Percentiles rank a stretch among this genome's conserved stretches.
phyloP scores from a whole-genome alignment of 2,113 vertebrate species.

The Psittacara wagleri region DNA sequence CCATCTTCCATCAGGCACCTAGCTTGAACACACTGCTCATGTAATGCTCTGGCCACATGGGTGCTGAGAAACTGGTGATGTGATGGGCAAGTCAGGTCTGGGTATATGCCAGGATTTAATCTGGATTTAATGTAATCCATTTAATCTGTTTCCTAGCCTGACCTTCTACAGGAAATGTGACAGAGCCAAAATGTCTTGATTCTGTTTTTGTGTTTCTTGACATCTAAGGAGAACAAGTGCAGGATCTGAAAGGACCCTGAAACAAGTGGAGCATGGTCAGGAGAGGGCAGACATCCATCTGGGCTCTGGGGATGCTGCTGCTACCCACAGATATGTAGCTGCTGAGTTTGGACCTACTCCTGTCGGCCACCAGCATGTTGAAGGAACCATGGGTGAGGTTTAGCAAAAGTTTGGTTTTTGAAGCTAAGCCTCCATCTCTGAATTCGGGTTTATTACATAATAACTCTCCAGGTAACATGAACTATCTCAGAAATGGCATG shows the following conservation, averaged over 20 bases:
- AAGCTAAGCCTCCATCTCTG: background rate
- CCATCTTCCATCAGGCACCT: background rate
- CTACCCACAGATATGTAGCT: background rate
- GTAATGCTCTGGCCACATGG: background rate
- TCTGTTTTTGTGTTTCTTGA: conserved; percentile 10
- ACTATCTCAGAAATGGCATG: background rate
- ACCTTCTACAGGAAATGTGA: conserved; percentile 47
- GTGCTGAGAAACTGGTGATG: background rate
- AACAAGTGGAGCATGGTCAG: background rate
- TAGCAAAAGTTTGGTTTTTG: background rate
- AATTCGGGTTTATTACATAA: background rate
- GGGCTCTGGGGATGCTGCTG: background rate
- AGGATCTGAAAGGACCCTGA: background rate
- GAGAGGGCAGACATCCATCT: background rate
- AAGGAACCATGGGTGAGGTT: background rate
- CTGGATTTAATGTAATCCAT: conserved; percentile 53
- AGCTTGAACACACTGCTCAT: background rate
- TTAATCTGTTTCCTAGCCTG: conserved; percentile 34
- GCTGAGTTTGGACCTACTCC: background rate
- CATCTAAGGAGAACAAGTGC: background rate
- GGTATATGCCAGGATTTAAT: conserved; percentile 23
- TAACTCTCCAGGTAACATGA: background rate
- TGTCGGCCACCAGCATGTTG: background rate
- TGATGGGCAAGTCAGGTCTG: background rate
- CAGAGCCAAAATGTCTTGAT: conserved; percentile 4